These are phyloP conservation scores for Drosophila tripunctata DNA, from an alignment of 2,888 invertebrate species.

Conservation along the genomic window DNA sequence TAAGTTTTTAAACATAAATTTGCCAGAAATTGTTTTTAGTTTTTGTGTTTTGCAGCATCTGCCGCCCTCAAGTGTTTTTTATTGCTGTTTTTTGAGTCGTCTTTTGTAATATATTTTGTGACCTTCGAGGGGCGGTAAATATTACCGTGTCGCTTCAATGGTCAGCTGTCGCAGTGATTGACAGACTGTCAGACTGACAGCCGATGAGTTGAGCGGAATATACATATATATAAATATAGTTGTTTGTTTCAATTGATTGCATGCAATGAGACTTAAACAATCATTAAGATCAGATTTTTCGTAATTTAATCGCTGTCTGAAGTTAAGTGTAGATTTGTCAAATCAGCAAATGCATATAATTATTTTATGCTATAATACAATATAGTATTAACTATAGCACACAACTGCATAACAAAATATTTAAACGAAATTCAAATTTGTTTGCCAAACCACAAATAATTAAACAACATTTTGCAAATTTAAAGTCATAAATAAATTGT, in stretches of 20 bases:
- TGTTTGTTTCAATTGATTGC: slow-evolving; percentile 21
- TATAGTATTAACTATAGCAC: not conserved
- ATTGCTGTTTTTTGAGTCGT: not conserved
- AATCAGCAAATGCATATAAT: not conserved
- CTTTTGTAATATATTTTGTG: slow-evolving; percentile 18
- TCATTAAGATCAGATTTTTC: slow-evolving; percentile 15
- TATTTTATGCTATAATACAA: not conserved
- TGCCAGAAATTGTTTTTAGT: not conserved
- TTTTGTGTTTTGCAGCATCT: slow-evolving; percentile 4
- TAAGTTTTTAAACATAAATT: slow-evolving; percentile 10
- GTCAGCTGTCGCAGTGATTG: too few relatives aligned
- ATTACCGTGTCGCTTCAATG: slow-evolving; percentile 71
- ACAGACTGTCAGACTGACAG: slow-evolving; percentile 53
- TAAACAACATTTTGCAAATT: not conserved
- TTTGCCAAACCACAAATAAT: not conserved
- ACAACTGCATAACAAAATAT: slow-evolving; percentile 2
- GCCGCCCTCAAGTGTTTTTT: slow-evolving; percentile 64
- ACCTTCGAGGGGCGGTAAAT: slow-evolving; percentile 74
- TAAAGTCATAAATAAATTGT: slow-evolving; percentile 45
- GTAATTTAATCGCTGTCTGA: slow-evolving; percentile 8
- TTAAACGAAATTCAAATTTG: not conserved
- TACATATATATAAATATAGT: slow-evolving; percentile 1
- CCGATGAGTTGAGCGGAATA: slow-evolving; percentile 40
- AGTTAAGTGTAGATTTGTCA: slow-evolving; percentile 11
- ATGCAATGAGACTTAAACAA: slow-evolving; percentile 11